phyloP scores from a whole-genome alignment of 2,888 invertebrate species.

The Lissocephala sabroskyi region DNA sequence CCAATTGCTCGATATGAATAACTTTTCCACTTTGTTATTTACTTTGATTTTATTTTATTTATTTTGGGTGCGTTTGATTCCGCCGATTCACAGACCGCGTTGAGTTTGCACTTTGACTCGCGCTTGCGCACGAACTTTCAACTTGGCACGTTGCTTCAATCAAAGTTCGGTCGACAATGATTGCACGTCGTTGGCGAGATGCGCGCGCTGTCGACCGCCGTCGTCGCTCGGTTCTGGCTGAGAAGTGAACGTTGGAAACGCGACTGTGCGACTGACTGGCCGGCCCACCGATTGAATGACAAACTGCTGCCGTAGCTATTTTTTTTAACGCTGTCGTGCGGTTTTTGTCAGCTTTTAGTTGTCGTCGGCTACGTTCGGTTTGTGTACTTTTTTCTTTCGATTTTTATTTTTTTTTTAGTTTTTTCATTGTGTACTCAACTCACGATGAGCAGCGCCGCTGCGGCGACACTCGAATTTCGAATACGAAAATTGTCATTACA shows the following conservation, averaged over 20 bases:
- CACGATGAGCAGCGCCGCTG: slow-evolving; percentile 33
- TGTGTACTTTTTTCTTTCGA: neutral
- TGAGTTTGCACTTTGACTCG: slow-evolving; percentile 9
- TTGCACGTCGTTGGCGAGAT: slow-evolving; percentile 16
- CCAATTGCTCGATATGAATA: neutral
- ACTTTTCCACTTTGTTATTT: slow-evolving; percentile 2
- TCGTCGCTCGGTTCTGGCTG: slow-evolving; percentile 12
- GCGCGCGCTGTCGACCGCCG: slow-evolving; percentile 6
- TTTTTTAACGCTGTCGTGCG: slow-evolving; percentile 16
- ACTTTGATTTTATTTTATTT: slow-evolving; percentile 2
- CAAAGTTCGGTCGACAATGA: neutral
- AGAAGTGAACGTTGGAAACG: slow-evolving; percentile 22
- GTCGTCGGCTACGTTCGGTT: slow-evolving; percentile 17
- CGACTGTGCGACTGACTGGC: slow-evolving; percentile 44
- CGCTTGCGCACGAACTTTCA: slow-evolving; percentile 15
- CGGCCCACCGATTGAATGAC: slow-evolving; percentile 61
- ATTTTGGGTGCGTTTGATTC: neutral
- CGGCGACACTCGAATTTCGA: slow-evolving; percentile 18
- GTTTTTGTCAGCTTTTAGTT: slow-evolving; percentile 19
- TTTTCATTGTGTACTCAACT: slow-evolving; percentile 57
- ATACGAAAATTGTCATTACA: slow-evolving; percentile 36
- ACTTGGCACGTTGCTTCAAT: no score
- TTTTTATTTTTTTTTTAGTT: slow-evolving; percentile 36
- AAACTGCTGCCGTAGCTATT: slow-evolving; percentile 51
- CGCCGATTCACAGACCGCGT: neutral